Conservation (phyloP, 2,888 invertebrate species). For the Quadroppia sp. region DNA sequence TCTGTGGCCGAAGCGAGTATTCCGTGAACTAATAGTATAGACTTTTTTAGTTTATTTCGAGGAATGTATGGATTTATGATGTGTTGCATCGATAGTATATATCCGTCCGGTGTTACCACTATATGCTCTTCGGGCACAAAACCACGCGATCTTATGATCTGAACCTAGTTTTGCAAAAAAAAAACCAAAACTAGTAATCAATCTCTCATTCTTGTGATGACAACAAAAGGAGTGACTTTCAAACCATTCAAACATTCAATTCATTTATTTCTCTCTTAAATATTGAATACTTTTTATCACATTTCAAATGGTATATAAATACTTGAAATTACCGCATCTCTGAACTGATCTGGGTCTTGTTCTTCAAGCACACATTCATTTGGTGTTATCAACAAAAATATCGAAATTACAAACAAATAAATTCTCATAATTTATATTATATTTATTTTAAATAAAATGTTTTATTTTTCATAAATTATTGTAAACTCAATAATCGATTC, state of each 20-base stretch:
- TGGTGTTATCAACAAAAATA: neutral
- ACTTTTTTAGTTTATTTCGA: neutral
- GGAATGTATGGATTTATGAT: neutral
- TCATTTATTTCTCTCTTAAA: too few relatives aligned
- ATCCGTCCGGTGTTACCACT: slow-evolving; percentile 5
- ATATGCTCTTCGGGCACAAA: neutral
- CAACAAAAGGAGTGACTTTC: too few relatives aligned
- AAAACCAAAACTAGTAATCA: too few relatives aligned
- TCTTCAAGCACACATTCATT: neutral
- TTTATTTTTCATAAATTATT: too few relatives aligned
- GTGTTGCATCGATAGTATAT: neutral
- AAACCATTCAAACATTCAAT: too few relatives aligned
- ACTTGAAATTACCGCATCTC: slow-evolving; percentile 9
- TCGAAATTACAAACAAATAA: neutral
- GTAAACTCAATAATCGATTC: too few relatives aligned
- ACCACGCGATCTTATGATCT: slow-evolving; percentile 1
- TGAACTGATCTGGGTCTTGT: neutral
- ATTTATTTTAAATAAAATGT: too few relatives aligned
- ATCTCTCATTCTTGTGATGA: too few relatives aligned
- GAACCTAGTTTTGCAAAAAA: neutral
- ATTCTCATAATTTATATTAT: neutral
- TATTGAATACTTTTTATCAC: too few relatives aligned
- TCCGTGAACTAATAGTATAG: neutral
- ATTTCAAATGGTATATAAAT: neutral
- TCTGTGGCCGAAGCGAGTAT: slow-evolving; percentile 8